Base-by-base conservation (phyloP, 2,797 vertebrate genomes). In the Channa striata region DNA sequence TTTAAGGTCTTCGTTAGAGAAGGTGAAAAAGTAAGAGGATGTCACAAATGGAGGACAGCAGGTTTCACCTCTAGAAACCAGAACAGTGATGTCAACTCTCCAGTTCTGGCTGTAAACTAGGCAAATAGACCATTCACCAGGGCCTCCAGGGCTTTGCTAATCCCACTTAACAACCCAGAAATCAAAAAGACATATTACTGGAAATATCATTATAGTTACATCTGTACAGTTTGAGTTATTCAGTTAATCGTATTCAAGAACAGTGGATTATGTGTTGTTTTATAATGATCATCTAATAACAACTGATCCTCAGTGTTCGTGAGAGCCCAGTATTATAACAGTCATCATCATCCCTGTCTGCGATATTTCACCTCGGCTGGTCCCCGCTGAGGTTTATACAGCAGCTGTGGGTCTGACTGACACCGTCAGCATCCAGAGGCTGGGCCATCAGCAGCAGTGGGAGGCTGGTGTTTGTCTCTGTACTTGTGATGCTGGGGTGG, bases 21-120 rank as follows among this genome's bases (percentile, higher is more conserved):
- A 21, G 5, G 50, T 25, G 9, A 10, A 20, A 37, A 34, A 56
- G 56, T 50, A 69, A 42, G 30, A 47, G 40, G 48, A 5, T 39
- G 39, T 6, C n/a, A 74, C 17, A 4, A 77, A 82, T 51, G 37
- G 53, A 57, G 77, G 72, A 53, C 72, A 54, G 30, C 46, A 39
- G 59, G 48, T 68, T 73, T 83, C 73, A 81, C 77, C 74, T 82
- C 49, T 48, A 70, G 43, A 82, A 79, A 77, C 11, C 50, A 57
- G 75, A 69, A 59, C 69, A 71, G 23, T 34, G 74, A 21, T 8
- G 49, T 48, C 21, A 60, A 50, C 42, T 42, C 40, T 49, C 21
- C 19, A 49, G 21, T 3, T 58, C 36, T 40, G 39, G 23, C 34
- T 66, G 62, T 72, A 78, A 81, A 76, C 54, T 65, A 67, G 71